A percentile compares a stretch with the other conserved stretches of the same genome.
Evolutionary conservation across 1,140 invertebrate genomes (phyloP).

Genomic region (Drosophila sp.): DNA sequence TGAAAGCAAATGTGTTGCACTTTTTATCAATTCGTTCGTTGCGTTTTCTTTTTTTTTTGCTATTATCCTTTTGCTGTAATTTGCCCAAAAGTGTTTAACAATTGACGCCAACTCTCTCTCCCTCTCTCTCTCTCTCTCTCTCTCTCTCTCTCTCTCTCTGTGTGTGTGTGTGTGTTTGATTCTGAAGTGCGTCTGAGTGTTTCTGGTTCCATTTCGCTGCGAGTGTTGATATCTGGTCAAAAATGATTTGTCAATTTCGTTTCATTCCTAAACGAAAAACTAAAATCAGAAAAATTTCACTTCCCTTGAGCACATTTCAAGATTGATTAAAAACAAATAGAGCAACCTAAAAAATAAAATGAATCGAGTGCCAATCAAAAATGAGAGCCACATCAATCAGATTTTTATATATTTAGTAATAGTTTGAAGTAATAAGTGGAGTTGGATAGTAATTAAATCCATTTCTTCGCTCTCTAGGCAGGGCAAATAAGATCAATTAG

Average conservation of each 20-base stretch:
- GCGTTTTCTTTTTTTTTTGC: background rate
- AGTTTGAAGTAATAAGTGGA: no score
- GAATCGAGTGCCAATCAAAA: no score
- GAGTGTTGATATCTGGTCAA: background rate
- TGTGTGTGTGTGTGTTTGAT: background rate
- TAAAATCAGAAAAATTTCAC: no score
- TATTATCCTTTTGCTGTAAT: background rate
- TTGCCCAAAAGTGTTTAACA: conserved; percentile 9
- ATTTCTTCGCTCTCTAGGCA: no score
- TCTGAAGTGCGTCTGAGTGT: background rate
- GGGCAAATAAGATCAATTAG: no score
- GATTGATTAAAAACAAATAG: no score
- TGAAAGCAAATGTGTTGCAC: background rate
- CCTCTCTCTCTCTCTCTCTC: background rate
- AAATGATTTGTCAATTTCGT: background rate
- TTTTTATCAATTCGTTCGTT: background rate
- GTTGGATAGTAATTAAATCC: no score
- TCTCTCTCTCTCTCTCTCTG: background rate
- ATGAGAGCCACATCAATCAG: no score
- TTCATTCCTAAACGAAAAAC: background rate
- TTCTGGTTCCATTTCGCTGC: background rate
- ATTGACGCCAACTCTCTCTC: background rate
- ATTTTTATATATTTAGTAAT: no score
- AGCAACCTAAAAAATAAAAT: no score
- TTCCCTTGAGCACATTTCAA: background rate